Conservation (phyloP, 92 coral and sea anemone species). For the Palythoa caribaeorum region DNA sequence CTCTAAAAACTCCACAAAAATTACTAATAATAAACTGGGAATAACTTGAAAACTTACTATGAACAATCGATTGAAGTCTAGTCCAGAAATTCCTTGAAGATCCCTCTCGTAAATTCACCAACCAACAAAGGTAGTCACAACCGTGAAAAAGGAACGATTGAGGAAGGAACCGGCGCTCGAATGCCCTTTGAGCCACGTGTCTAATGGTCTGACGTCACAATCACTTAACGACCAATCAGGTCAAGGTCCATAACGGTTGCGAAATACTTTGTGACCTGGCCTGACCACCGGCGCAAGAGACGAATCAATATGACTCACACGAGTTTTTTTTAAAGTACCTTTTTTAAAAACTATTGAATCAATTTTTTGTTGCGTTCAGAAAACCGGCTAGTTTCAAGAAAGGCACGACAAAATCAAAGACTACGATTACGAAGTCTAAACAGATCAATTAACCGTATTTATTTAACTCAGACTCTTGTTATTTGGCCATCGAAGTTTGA, state of each 20-base stretch:
- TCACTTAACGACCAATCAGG: slow-evolving; percentile 27
- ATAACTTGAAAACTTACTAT: slow-evolving; percentile 16
- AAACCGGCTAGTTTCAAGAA: too few species aligned
- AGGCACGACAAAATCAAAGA: too few species aligned
- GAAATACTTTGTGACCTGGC: slow-evolving; percentile 21
- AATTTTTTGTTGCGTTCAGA: too few species aligned
- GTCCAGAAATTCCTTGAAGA: slow-evolving; percentile 5
- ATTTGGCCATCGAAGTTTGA: too few species aligned
- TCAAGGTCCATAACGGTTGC: neutral
- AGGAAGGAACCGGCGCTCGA: slow-evolving; percentile 46
- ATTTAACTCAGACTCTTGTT: too few species aligned
- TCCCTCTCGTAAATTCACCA: neutral
- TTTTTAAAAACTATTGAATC: too few species aligned
- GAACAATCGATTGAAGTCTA: slow-evolving; percentile 13
- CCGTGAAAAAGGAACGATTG: slow-evolving; percentile 55
- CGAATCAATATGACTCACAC: neutral
- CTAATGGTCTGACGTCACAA: slow-evolving; percentile 36
- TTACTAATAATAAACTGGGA: neutral
- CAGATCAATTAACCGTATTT: too few species aligned
- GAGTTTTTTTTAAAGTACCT: neutral
- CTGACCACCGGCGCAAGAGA: neutral
- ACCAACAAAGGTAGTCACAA: slow-evolving; percentile 38
- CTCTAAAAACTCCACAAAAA: neutral
- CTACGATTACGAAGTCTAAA: too few species aligned
- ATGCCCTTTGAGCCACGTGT: slow-evolving; percentile 55